phyloP scores from a whole-genome alignment of 2,797 vertebrate genomes.

The Typhlichthys subterraneus region DNA sequence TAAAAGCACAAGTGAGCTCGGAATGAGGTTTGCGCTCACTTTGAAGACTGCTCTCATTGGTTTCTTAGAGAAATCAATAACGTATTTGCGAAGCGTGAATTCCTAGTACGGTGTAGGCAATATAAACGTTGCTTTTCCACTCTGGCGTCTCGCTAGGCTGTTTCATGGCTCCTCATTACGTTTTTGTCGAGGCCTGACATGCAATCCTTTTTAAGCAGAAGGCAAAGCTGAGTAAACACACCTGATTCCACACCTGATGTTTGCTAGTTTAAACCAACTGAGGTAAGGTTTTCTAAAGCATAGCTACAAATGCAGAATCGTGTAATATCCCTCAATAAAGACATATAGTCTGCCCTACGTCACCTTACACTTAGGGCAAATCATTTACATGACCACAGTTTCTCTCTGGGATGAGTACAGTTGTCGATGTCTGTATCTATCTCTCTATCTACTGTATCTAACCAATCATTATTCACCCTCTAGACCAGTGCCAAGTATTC shows the following conservation, averaged over 20 bases:
- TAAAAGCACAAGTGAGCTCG: not conserved
- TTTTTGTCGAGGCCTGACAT: slow-evolving; percentile 49
- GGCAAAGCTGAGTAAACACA: slow-evolving; percentile 54
- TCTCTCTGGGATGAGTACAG: no score
- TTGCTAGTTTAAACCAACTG: no score
- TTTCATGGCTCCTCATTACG: slow-evolving; percentile 39
- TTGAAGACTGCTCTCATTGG: not conserved
- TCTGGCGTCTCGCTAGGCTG: slow-evolving; percentile 14
- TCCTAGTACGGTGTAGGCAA: not conserved
- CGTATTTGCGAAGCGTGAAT: not conserved
- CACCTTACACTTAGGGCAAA: no score
- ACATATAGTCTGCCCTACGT: no score
- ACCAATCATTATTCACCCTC: not conserved
- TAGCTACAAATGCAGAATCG: no score
- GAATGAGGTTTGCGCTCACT: slow-evolving; percentile 11
- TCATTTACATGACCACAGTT: no score
- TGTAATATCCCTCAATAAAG: no score
- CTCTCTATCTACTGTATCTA: not conserved
- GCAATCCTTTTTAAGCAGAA: slow-evolving; percentile 49
- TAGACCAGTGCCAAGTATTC: slow-evolving; percentile 4
- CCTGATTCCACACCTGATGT: slow-evolving; percentile 18
- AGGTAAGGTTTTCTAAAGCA: no score
- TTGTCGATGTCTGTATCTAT: no score
- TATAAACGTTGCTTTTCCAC: not conserved
- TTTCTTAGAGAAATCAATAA: slow-evolving; percentile 12